Evolutionary conservation across 2,113 vertebrate species (phyloP).

Genomic region (Aspiorhynchus laticeps): DNA sequence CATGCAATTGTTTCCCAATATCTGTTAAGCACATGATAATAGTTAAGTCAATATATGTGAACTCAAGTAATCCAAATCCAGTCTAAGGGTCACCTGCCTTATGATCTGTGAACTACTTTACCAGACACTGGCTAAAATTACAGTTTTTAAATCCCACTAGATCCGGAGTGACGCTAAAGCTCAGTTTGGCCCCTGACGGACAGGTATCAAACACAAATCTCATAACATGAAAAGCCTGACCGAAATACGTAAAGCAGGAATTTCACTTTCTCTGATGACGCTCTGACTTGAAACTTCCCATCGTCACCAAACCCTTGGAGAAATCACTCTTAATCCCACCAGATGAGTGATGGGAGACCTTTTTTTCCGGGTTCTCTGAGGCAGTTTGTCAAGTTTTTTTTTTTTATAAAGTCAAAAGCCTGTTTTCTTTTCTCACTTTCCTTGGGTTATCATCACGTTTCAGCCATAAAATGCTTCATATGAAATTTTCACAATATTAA

Average conservation of each 20-base stretch:
- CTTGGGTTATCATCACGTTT: constrained; percentile 19
- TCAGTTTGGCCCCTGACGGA: background rate
- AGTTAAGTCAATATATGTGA: background rate
- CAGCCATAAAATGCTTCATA: constrained; percentile 26
- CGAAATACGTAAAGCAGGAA: constrained; percentile 26
- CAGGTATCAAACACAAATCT: constrained; percentile 28
- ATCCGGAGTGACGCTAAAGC: background rate
- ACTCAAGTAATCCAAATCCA: constrained; percentile 5
- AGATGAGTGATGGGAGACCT: constrained; percentile 7
- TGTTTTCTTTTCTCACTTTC: constrained; percentile 23
- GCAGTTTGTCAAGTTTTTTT: background rate
- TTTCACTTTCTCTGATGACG: constrained; percentile 21
- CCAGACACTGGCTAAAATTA: constrained; percentile 33
- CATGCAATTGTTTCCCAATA: constrained; percentile 18
- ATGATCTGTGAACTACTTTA: constrained; percentile 43
- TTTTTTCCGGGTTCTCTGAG: background rate
- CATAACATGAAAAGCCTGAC: background rate
- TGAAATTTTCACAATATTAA: constrained; percentile 10
- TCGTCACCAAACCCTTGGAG: constrained; percentile 39
- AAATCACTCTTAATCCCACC: constrained; percentile 32
- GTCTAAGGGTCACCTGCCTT: constrained; percentile 3
- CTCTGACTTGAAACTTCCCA: background rate
- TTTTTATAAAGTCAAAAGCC: constrained; percentile 10
- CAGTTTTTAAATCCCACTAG: constrained; percentile 36
- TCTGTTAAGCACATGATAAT: constrained; percentile 17